Evolutionary conservation across 2,888 invertebrate species (phyloP), one percentile per base, ranked within the genome.

Genomic region (Elysia crispata): DNA sequence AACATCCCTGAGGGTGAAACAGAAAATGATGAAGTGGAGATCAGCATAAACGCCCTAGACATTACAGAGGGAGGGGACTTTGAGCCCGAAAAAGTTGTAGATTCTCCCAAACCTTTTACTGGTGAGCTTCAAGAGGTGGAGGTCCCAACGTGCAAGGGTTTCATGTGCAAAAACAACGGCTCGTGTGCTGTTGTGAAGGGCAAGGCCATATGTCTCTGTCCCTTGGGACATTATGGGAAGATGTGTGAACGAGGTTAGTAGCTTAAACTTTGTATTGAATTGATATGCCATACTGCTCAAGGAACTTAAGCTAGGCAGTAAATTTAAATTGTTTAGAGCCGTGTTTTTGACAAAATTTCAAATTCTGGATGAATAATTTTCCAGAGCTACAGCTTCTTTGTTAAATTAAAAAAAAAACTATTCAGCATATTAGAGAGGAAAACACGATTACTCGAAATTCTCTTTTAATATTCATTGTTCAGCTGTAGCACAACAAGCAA

Each of bases 221-320:
- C 97, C 13, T 94, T 98, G 77, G 98, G 98, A 13, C 97, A 96
- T 91, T 95, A 96, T 1, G 98, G 98, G 20, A 95, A 95, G 88
- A 94, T 95, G 83, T 98, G 98, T 91, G 97, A 98, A 92, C 96
- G 96, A 87, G 89, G 93, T 92, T 84, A 84, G 41, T 41, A 41
- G 11, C 5, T 41, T 11, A 41, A 41, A 41, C n/a, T n/a, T 41
- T 41, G 11, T 41, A 41, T 41, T 41, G 11, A 41, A 41, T 6
- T 41, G 3, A 11, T 41, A 6, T 3, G 41, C 11, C 11, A 6
- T 11, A 41, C 3, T 41, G 41, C 41, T 41, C 41, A 41, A 41
- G 11, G 41, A 41, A 11, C 11, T 41, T 41, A n/a, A n/a, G n/a
- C 11, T 41, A 41, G 5, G 5, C 41, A 41, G 41, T 6, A 41